Percentiles rank a stretch among this genome's conserved stretches.
These are phyloP conservation scores for Martes martes DNA, from an alignment of 2,113 vertebrate species.

Conservation along the genomic window DNA sequence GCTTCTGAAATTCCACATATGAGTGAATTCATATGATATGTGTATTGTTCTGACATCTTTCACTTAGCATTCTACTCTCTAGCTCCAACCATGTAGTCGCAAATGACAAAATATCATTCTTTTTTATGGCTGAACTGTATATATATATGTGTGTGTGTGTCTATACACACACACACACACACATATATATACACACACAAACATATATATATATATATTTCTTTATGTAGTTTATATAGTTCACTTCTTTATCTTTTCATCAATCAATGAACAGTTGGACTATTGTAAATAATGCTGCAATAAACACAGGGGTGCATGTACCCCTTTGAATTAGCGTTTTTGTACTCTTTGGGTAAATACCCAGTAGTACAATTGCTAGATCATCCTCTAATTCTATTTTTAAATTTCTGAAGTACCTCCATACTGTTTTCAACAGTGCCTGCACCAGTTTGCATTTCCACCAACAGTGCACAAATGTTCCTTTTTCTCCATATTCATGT, in stretches of 20 bases:
- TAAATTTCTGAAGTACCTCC: background rate
- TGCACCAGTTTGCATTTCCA: background rate
- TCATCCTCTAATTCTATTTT: background rate
- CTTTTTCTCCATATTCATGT: background rate
- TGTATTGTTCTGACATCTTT: background rate
- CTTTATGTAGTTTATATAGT: no score
- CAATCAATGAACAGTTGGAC: background rate
- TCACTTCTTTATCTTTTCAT: no score
- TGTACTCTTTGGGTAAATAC: background rate
- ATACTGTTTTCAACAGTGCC: background rate
- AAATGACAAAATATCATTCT: background rate
- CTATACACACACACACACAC: no score
- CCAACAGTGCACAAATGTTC: background rate
- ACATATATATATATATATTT: no score
- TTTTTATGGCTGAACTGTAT: background rate
- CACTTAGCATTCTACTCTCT: background rate
- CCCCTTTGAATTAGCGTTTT: background rate
- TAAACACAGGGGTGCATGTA: background rate
- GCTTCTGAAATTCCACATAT: background rate
- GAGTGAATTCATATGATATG: background rate
- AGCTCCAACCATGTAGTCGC: background rate
- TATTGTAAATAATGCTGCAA: background rate
- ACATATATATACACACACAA: no score
- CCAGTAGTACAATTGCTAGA: background rate
- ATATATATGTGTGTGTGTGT: no score